Base-by-base conservation (phyloP, 2,888 invertebrate species). In the Acronicta psi region DNA sequence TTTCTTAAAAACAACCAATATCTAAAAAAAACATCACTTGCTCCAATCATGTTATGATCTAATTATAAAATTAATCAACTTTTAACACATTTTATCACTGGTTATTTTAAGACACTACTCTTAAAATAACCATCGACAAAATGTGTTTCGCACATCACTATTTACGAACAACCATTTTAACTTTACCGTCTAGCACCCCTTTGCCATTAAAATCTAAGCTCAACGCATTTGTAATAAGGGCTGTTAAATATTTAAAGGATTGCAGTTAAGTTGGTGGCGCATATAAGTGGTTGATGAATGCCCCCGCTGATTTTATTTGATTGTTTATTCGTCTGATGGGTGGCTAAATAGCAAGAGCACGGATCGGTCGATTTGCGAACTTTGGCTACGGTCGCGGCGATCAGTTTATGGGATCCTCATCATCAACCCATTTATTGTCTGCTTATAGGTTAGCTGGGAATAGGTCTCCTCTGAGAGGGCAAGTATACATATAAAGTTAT, bases 281-380 rank as follows among this genome's bases (percentile, higher is more conserved):
- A 69, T 76, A 69, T 77, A 87, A 88, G 87, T 90, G 88, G 85
- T 85, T 86, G 88, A 87, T 88, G 89, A 88, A 85, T 87, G 87
- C 77, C 82, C 78, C 81, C 80, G 77, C 84, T 88, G 88, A 90
- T 91, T 91, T 91, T 90, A 89, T 91, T 90, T 87, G 87, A 89
- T 89, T 90, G 89, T 90, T 89, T 90, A 85, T 90, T 87, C 88
- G 87, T 86, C 82, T 86, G 87, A 87, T 88, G 7, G n/a, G 34
- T 7, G 34, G 34, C 34, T 34, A n/a, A n/a, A 34, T 34, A 34
- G n/a, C 34, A 34, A 34, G 34, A 4, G 13, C 5, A 34, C 6
- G n/a, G n/a, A n/a, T 34, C 7, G 1, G 34, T n/a, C n/a, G 3
- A 34, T 34, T n/a, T n/a, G 13, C n/a, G 34, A 13, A 4, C n/a